phyloP scores from a whole-genome alignment of 2,888 invertebrate genomes.

The Drosophila niveifrons region DNA sequence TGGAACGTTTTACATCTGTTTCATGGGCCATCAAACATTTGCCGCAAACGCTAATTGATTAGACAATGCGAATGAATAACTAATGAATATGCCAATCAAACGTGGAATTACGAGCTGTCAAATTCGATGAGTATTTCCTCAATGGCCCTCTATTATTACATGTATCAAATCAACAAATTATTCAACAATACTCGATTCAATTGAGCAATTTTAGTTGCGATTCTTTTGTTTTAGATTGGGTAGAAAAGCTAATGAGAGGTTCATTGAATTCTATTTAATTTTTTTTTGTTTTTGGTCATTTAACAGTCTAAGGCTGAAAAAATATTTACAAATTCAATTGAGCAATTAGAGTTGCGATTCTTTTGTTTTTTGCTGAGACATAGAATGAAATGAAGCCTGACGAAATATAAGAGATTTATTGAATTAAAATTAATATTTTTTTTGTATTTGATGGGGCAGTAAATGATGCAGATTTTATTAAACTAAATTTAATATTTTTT shows the following conservation, averaged over 20 bases:
- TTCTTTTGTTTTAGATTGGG: not conserved
- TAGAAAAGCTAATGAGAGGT: not conserved
- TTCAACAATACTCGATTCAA: not conserved
- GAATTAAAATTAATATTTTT: too few relatives aligned
- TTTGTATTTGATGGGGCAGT: not conserved
- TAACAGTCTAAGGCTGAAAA: too few relatives aligned
- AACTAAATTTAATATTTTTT: too few relatives aligned
- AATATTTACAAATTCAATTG: too few relatives aligned
- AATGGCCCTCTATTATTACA: conserved; percentile 2
- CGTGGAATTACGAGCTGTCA: conserved; percentile 10
- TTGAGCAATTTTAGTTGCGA: conserved; percentile 13
- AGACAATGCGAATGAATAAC: conserved; percentile 14
- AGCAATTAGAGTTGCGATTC: too few relatives aligned
- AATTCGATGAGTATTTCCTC: conserved; percentile 20
- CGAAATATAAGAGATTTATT: too few relatives aligned
- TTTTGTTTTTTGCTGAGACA: too few relatives aligned
- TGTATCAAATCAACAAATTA: not conserved
- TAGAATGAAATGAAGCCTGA: too few relatives aligned
- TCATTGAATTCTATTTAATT: too few relatives aligned
- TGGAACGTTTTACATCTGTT: conserved; percentile 48
- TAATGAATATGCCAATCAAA: conserved; percentile 26
- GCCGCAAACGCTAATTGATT: conserved; percentile 35
- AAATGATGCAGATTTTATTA: not conserved
- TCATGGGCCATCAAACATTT: conserved; percentile 55
- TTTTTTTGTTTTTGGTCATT: too few relatives aligned